Percentiles rank a stretch among this genome's conserved stretches.
Conservation (phyloP, 2,113 vertebrate species). For the Osmerus mordax region DNA sequence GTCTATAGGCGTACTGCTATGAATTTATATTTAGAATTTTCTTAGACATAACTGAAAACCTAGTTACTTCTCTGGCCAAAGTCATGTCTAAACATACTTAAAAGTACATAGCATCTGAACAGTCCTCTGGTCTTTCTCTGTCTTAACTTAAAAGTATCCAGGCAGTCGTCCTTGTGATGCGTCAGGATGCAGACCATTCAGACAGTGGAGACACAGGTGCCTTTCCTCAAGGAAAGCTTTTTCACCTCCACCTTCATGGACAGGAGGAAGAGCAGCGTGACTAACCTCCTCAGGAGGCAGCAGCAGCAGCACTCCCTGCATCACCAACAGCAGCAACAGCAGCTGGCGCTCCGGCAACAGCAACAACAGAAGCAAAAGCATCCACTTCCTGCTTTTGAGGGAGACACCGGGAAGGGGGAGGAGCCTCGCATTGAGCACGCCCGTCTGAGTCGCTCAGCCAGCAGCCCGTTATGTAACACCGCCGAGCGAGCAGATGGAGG, state of each 20-base stretch:
- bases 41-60: no score
- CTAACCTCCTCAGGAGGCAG: conserved; percentile 61
- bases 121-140: neutral
- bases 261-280: conserved; percentile 68
- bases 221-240: conserved; percentile 70
- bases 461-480: conserved; percentile 83
- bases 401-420: conserved; percentile 65
- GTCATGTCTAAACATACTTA: no score
- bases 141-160: no score
- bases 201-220: conserved; percentile 71
- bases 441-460: conserved; percentile 69
- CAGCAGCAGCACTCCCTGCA: conserved; percentile 36
- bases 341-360: conserved; percentile 46
- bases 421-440: conserved; percentile 76
- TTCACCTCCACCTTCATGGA: conserved; percentile 72
- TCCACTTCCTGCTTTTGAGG: conserved; percentile 47
- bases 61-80: no score
- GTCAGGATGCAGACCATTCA: conserved; percentile 75
- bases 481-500: conserved; percentile 74
- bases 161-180: no score
- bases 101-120: no score
- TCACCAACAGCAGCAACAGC: conserved; percentile 64
- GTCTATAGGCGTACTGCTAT: no score
- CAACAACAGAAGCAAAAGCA: conserved; percentile 61
- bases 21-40: no score